Evolutionary conservation across 2,113 vertebrate species (phyloP).

Genomic region (Pholis gunnellus): DNA sequence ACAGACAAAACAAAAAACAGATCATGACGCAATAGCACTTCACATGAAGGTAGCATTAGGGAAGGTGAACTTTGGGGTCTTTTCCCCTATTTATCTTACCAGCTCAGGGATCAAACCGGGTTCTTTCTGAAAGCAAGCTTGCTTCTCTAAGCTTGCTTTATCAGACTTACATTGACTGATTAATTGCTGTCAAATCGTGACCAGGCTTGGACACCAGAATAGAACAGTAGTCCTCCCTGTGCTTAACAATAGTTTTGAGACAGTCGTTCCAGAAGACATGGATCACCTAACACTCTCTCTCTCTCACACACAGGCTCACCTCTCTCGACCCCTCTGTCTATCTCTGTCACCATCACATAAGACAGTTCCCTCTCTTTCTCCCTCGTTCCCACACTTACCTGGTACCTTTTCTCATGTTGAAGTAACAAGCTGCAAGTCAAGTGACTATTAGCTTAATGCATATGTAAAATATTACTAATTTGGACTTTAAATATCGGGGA

Average conservation of each 20-base stretch:
- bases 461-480: no score
- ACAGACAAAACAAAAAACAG: no score
- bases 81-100: no score
- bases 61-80: no score
- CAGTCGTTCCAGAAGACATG: neutral
- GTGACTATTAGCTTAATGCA: no score
- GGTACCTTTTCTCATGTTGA: neutral
- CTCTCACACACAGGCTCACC: constrained; percentile 22
- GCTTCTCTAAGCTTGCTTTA: neutral
- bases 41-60: no score
- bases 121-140: no score
- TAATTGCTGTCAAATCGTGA: neutral
- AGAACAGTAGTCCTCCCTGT: neutral
- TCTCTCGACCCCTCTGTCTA: constrained; percentile 18
- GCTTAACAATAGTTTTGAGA: neutral
- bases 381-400: neutral
- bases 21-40: no score
- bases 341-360: neutral
- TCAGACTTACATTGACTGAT: neutral
- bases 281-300: constrained; percentile 19
- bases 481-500: no score
- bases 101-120: no score
- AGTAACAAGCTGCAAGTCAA: neutral
- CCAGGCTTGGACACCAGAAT: neutral
- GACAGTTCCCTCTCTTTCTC: neutral